These are phyloP conservation scores for Scolopax bukidnonensis DNA, from an alignment of 2,797 vertebrate species.

Conservation along the genomic window DNA sequence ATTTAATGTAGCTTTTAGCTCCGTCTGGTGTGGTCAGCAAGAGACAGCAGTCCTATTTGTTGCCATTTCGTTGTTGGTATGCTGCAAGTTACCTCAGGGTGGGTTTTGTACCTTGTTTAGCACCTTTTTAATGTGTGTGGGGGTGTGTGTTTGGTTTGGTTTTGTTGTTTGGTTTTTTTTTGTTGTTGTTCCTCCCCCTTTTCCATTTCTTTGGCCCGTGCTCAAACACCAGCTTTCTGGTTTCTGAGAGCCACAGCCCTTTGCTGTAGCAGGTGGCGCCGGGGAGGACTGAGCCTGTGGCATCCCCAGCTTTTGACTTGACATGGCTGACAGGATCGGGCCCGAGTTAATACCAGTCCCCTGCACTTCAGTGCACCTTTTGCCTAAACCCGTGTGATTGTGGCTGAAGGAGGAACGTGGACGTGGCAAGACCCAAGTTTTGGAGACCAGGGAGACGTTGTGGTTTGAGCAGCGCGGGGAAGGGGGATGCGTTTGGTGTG, in stretches of 20 bases:
- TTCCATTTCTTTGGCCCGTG: neutral
- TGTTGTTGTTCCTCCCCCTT: no score
- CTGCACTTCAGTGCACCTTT: constrained; percentile 67
- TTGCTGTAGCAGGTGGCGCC: neutral
- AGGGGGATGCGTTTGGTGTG: neutral
- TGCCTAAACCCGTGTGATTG: neutral
- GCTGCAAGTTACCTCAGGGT: constrained; percentile 66
- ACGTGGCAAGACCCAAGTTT: neutral
- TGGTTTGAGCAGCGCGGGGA: neutral
- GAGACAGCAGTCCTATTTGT: neutral
- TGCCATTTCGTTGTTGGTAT: constrained; percentile 31
- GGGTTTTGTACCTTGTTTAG: constrained; percentile 47
- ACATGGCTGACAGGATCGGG: neutral
- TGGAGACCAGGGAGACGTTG: neutral
- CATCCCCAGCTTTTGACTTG: neutral
- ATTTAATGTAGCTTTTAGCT: neutral
- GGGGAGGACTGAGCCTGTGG: neutral
- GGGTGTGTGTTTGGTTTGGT: no score
- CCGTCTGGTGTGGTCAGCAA: neutral
- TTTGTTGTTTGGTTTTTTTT: neutral
- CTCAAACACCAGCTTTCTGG: neutral
- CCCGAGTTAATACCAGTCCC: neutral
- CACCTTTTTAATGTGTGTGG: constrained; percentile 24
- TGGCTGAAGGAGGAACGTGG: neutral
- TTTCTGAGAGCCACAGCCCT: neutral